Evolutionary conservation across 2,113 vertebrate species (phyloP).

Genomic region (Leucopsar rothschildi): DNA sequence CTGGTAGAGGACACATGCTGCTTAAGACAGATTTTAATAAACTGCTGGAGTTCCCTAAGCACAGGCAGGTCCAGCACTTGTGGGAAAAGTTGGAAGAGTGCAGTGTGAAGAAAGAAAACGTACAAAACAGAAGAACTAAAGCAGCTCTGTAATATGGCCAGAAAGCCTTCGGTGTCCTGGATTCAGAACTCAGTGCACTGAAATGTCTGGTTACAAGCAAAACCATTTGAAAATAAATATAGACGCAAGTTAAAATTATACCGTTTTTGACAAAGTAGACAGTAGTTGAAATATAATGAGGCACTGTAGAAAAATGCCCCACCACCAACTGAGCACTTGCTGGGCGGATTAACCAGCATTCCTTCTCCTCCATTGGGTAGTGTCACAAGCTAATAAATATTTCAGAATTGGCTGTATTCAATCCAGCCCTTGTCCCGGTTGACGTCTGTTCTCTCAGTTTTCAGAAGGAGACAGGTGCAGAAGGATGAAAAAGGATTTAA

Average conservation of each 20-base stretch:
- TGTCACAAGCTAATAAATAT: slow-evolving; percentile 98
- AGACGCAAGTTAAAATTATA: slow-evolving; percentile 62
- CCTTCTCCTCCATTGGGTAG: slow-evolving; percentile 79
- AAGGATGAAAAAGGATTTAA: slow-evolving; percentile 95
- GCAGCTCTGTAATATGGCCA: background rate
- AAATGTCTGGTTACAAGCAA: slow-evolving; percentile 47
- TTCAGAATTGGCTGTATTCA: slow-evolving; percentile 94
- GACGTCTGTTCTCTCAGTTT: slow-evolving; percentile 92
- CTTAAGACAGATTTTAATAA: background rate
- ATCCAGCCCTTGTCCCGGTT: slow-evolving; percentile 84
- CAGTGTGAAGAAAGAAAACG: background rate
- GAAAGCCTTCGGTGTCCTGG: background rate
- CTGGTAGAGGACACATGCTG: background rate
- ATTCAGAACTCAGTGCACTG: background rate
- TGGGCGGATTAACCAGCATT: slow-evolving; percentile 85
- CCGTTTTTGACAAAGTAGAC: slow-evolving; percentile 68
- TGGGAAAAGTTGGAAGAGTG: background rate
- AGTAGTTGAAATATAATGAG: slow-evolving; percentile 76
- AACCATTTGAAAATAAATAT: slow-evolving; percentile 59
- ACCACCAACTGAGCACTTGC: slow-evolving; percentile 74
- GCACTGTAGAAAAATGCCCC: slow-evolving; percentile 73
- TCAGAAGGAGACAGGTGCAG: slow-evolving; percentile 95
- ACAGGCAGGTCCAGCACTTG: background rate
- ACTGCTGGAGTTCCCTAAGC: background rate
- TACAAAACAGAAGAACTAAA: background rate